Base-by-base conservation (phyloP, 2,113 vertebrate species). In the Grammomys surdaster region DNA sequence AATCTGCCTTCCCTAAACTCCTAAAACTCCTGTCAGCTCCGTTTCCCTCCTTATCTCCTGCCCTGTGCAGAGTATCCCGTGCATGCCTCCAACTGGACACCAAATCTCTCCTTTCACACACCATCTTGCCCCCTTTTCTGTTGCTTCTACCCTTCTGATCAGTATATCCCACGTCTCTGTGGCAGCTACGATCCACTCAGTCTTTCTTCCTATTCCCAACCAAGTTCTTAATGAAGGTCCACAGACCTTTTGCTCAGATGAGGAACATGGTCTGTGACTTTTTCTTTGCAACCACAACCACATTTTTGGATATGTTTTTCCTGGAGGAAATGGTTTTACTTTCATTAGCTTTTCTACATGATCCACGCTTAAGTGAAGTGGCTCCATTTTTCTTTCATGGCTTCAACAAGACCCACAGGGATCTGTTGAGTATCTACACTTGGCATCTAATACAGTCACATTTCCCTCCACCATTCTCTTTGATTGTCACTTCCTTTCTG, bases 261-360 rank as follows among this genome's bases (percentile, higher is more conserved):
- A 5, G 40, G 24, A 16, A 46, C 3, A 9, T 3, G 28, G 17
- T 10, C 36, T 76, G 26, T 65, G 80, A 95, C 82, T n/a, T 4
- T 46, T n/a, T 4, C 40, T 88, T 92, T 91, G 56, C 70, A 60
- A 85, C 63, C 20, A 10, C 46, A 82, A 1, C 20, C 48, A 56
- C 28, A 16, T 54, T 80, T 80, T 84, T 43, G 28, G 24, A 3
- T n/a, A 7, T 85, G 5, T 19, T 89, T 86, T 78, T 4, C 86
- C 19, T 65, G 3, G 31, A n/a, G 63, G 33, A 92, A 88, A 65
- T 54, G 16, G 8, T 51, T 65, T 54, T 54, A 10, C 43, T 88
- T 92, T 89, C 8, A 10, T 76, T 72, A 69, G 75, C 90, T 88
- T 87, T 94, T 87, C 82, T 89, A 65, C 82, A 67, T 70, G 73